Base-by-base conservation (phyloP, 1,140 invertebrate species). In the Panagrolaimus sp. region DNA sequence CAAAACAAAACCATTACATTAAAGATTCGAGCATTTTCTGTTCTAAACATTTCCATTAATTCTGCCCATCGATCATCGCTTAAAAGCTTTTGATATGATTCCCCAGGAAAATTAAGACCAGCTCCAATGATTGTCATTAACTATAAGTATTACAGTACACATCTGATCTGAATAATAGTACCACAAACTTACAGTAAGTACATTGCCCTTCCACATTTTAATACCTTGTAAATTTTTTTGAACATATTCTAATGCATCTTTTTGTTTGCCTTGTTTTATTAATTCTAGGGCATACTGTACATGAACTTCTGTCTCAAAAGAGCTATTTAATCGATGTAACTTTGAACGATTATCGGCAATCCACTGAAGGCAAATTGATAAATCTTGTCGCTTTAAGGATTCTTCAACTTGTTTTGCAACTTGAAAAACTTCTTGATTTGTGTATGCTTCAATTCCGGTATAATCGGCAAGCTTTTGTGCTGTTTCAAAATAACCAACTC, bases 341-440 rank as follows among this genome's bases (percentile, higher is more conserved):
- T 96, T 97, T 4, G 92, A 95, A 82, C 92, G 91, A 86, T 98
- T 97, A 78, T 98, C 95, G 78, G 92, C 90, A 82, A 94, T 96
- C 95, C 95, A 98, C 63, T 89, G 87, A n/a, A 96, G 87, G 82
- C 93, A 96, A 76, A 91, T 91, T 4, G 87, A 86, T 7, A 92
- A 95, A 82, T 96, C 91, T 66, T 89, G 88, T 67, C 88, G 88
- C 0, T 86, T 84, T 42, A 98, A 83, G 45, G 87, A 85, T 77
- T 87, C 84, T 79, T 88, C 87, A 0, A 96, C 92, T 82, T 94
- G 91, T 67, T 91, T 89, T 0, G 92, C 92, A 0, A 91, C 90
- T 75, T 92, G 87, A 80, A 94, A 95, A 23, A 95, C 88, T 78
- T 93, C 91, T 78, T 94, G 90, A 86, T 98, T 97, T 44, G 92